These are phyloP conservation scores for Phrynosoma blainvillii DNA, from an alignment of 2,113 vertebrate species.

Conservation along the genomic window DNA sequence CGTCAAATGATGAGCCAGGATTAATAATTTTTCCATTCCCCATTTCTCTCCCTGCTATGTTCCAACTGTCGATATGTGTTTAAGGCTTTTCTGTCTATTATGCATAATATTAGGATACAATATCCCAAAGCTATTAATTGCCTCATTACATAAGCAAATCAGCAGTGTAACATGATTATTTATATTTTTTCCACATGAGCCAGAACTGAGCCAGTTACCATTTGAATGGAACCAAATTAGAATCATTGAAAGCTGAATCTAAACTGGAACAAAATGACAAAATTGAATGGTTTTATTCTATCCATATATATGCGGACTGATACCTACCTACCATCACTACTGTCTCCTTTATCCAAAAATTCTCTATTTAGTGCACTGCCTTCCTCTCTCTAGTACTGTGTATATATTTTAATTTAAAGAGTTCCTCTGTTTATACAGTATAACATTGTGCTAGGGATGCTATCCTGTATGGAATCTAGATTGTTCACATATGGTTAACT, in stretches of 20 bases:
- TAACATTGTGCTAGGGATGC: too few relatives aligned
- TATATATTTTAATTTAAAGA: too few relatives aligned
- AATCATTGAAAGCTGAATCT: not conserved
- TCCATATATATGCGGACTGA: not conserved
- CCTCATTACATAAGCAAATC: not conserved
- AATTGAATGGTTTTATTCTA: not conserved
- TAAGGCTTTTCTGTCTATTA: not conserved
- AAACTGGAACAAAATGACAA: not conserved
- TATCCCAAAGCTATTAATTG: not conserved
- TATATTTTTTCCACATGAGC: not conserved
- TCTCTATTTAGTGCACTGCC: not conserved
- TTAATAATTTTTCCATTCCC: not conserved
- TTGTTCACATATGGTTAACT: too few relatives aligned
- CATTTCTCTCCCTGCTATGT: not conserved
- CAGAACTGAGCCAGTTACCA: not conserved
- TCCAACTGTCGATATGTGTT: not conserved
- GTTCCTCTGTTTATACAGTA: too few relatives aligned
- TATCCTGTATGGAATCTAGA: too few relatives aligned
- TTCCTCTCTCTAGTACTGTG: too few relatives aligned
- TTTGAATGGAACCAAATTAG: not conserved
- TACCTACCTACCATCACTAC: not conserved
- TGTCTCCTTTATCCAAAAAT: not conserved
- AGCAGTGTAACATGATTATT: not conserved
- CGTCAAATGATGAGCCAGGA: not conserved
- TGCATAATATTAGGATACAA: too few relatives aligned